Evolutionary conservation across 2,113 vertebrate species (phyloP).

Genomic region (Burhinus bistriatus): DNA sequence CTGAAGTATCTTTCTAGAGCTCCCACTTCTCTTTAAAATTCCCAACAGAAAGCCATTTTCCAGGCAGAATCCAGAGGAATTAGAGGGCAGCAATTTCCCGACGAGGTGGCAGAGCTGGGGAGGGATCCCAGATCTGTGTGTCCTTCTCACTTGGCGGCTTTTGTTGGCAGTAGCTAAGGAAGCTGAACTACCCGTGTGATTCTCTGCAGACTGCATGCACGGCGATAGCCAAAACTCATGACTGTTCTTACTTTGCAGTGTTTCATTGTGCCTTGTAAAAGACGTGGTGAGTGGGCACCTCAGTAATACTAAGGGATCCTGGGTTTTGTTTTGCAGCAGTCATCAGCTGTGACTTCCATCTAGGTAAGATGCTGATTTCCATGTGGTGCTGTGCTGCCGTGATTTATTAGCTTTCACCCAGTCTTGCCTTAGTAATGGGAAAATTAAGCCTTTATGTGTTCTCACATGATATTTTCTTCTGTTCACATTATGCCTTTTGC

Average conservation of each 20-base stretch:
- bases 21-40: background rate
- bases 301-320: background rate
- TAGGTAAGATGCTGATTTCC: conserved; percentile 5
- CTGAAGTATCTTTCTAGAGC: background rate
- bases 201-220: background rate
- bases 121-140: background rate
- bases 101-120: background rate
- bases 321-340: background rate
- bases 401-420: background rate
- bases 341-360: background rate
- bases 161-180: conserved; percentile 21
- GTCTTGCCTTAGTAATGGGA: background rate
- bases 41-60: background rate
- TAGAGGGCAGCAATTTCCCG: background rate
- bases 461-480: background rate
- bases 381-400: background rate
- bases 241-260: background rate
- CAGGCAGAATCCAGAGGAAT: background rate
- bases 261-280: background rate
- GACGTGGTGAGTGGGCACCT: background rate
- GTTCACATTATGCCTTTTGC: background rate
- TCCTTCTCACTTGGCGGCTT: conserved; percentile 48
- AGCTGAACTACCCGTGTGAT: background rate
- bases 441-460: background rate
- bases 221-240: background rate